Evolutionary conservation across 2,113 vertebrate genomes (phyloP), one percentile per base, ranked within the genome.

Genomic region (Brachypodius melanocephalos): DNA sequence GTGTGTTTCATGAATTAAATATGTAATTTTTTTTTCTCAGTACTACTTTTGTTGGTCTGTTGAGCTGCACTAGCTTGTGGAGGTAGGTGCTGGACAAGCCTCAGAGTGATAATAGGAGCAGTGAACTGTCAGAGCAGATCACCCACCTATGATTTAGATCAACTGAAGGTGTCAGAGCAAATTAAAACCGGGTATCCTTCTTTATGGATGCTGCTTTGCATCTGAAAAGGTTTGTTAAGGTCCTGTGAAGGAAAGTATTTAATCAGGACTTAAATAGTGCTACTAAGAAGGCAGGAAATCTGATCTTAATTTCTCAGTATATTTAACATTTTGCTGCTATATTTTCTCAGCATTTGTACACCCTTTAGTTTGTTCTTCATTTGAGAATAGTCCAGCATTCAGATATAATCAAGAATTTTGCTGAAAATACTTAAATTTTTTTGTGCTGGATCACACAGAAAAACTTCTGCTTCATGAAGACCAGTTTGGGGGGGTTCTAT

Each of bases 161-260:
- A 19, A 15, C 65, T 38, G 20, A 15, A 38, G 12, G 32, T 29
- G 40, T 26, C 29, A 71, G 18, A 73, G 34, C 21, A 81, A 78
- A 32, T 74, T 31, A 29, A 74, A 73, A 75, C 6, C 14, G 2
- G 3, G 1, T 54, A 1, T 34, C 0, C 2, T 67, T 66, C 74
- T 22, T 9, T 24, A 4, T 6, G 22, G 48, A 18, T 72, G 48
- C 10, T 66, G 18, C 38, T 75, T 52, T 67, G 36, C 32, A 54
- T 36, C 36, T 48, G 28, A 1, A 18, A 20, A 31, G 22, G 26
- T 38, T 72, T 52, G 16, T 58, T 80, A 54, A 67, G 40, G 54
- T 59, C 29, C 12, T 63, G 1, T 28, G 40, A 83, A 68, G 21
- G 40, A 25, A 59, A 69, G 17, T 24, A 8, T 61, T 58, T 62